Percentiles rank a stretch among this genome's conserved stretches.
Conservation (phyloP, 2,888 invertebrate species). For the Calameuta filiformis region DNA sequence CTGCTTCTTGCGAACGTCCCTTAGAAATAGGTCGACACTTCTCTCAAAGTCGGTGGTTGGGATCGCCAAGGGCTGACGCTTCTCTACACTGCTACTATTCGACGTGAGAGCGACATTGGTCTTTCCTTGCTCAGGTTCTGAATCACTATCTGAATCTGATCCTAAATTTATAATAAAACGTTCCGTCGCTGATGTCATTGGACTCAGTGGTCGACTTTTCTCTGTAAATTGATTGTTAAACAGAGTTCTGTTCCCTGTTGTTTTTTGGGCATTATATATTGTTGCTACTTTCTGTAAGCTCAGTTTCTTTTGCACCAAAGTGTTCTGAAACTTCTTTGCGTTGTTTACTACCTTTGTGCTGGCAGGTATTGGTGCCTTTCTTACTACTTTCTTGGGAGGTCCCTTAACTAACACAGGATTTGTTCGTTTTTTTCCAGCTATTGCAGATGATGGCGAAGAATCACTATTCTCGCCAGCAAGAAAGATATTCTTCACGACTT, state of each 20-base stretch:
- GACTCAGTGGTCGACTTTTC: slow-evolving; percentile 32
- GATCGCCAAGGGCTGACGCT: slow-evolving; percentile 33
- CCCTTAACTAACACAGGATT: slow-evolving; percentile 23
- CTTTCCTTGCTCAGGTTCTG: slow-evolving; percentile 38
- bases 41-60: slow-evolving; percentile 59
- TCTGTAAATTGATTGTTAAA: slow-evolving; percentile 40
- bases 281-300: slow-evolving; percentile 43
- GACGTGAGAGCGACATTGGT: slow-evolving; percentile 12
- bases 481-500: background rate
- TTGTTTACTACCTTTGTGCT: slow-evolving; percentile 55
- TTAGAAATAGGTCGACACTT: slow-evolving; percentile 58
- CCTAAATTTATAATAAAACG: slow-evolving; percentile 55
- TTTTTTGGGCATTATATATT: slow-evolving; percentile 30
- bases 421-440: slow-evolving; percentile 27
- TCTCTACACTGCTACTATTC: slow-evolving; percentile 9
- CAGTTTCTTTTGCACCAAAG: slow-evolving; percentile 45
- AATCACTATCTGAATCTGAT: slow-evolving; percentile 58
- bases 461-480: background rate
- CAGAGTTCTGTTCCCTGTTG: slow-evolving; percentile 31
- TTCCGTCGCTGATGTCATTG: slow-evolving; percentile 36
- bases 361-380: slow-evolving; percentile 41
- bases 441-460: background rate
- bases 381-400: slow-evolving; percentile 44
- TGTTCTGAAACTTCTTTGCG: slow-evolving; percentile 53
- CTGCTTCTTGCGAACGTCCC: slow-evolving; percentile 53